These are phyloP conservation scores for Aleiodes testaceus DNA, from an alignment of 2,888 invertebrate species.

Conservation along the genomic window DNA sequence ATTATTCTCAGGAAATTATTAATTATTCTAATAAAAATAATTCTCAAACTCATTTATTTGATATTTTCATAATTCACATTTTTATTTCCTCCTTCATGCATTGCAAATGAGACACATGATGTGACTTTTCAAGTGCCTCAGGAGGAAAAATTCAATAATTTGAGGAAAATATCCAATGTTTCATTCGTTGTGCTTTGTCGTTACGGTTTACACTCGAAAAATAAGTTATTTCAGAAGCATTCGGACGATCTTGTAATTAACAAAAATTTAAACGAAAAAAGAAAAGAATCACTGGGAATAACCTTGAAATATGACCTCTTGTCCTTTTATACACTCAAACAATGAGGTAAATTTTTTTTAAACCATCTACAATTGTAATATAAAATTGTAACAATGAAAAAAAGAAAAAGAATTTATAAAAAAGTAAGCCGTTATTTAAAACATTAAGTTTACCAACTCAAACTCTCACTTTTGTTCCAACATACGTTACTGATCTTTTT, in stretches of 20 bases:
- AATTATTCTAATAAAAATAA: slow-evolving; percentile 18
- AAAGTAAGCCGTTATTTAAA: neutral
- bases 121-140: no score
- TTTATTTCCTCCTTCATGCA: no score
- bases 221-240: no score
- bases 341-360: neutral
- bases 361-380: neutral
- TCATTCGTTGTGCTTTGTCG: no score
- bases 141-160: no score
- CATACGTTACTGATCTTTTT: slow-evolving; percentile 17
- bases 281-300: slow-evolving; percentile 29
- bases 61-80: no score
- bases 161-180: no score
- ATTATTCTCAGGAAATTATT: slow-evolving; percentile 30
- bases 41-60: neutral
- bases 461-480: slow-evolving; percentile 29
- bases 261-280: neutral
- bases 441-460: neutral
- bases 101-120: no score
- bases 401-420: neutral
- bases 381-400: neutral
- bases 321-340: slow-evolving; percentile 20
- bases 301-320: slow-evolving; percentile 49
- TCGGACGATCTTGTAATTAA: neutral
- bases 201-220: no score